A percentile compares a stretch with the other conserved stretches of the same genome.
These are phyloP conservation scores for Ctenoplectra terminalis DNA, from an alignment of 1,140 invertebrate genomes.

Conservation along the genomic window DNA sequence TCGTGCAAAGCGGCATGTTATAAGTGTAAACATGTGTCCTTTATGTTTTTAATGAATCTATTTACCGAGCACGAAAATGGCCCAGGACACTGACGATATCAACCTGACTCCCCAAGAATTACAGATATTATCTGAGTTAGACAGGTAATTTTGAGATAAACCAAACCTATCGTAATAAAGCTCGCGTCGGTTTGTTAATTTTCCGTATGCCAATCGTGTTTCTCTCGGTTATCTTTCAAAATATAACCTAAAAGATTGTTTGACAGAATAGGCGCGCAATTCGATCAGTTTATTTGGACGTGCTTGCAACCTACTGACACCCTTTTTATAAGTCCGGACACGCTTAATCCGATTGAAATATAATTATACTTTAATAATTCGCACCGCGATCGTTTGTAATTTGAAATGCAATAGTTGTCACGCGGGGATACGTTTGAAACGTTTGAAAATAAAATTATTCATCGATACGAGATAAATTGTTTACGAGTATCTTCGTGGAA, in stretches of 20 bases:
- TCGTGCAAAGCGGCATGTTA: constrained; percentile 27
- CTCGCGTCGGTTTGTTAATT: not conserved
- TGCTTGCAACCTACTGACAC: constrained; percentile 74
- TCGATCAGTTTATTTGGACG: constrained; percentile 49
- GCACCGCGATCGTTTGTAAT: not conserved
- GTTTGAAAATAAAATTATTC: not conserved
- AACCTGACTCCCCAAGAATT: constrained; percentile 89
- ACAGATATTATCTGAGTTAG: constrained; percentile 92
- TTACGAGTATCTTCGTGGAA: not conserved
- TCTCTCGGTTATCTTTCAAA: not conserved
- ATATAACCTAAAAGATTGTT: constrained; percentile 65
- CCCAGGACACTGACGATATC: constrained; percentile 83
- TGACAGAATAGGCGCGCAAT: constrained; percentile 71
- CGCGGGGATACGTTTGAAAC: not conserved
- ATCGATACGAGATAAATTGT: not conserved
- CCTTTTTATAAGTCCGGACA: constrained; percentile 51
- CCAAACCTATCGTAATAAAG: not conserved
- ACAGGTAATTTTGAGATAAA: constrained; percentile 85
- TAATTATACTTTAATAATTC: not conserved
- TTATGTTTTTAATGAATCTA: constrained; percentile 40
- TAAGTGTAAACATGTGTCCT: constrained; percentile 52
- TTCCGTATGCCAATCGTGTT: not conserved
- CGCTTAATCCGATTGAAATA: constrained; percentile 5
- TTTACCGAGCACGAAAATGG: constrained; percentile 75
- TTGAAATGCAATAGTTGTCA: not conserved